Evolutionary conservation across 2,797 vertebrate genomes (phyloP).

Genomic region (Amblyopsis hoosieri): DNA sequence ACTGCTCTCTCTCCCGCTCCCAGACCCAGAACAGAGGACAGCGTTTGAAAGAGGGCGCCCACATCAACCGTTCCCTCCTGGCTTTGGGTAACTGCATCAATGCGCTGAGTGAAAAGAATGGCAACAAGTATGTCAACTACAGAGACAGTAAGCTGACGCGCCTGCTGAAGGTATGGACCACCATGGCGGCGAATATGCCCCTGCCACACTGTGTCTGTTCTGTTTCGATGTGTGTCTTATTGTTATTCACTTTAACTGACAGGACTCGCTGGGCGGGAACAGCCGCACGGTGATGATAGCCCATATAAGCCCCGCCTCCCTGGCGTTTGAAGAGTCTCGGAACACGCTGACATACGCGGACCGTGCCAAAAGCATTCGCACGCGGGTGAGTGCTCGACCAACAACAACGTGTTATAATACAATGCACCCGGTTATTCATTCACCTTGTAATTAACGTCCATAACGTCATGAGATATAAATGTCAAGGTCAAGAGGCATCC

Average conservation of each 20-base stretch:
- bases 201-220: neutral
- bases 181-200: fast-evolving
- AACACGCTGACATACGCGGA: conserved; percentile 90
- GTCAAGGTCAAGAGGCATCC: too few relatives aligned
- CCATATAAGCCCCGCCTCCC: conserved; percentile 91
- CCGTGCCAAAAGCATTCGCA: conserved; percentile 91
- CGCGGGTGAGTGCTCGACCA: conserved; percentile 75
- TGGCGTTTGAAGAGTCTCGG: conserved; percentile 90
- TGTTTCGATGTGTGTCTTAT: neutral
- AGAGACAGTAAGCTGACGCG: conserved; percentile 94
- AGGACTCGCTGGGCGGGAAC: conserved; percentile 92
- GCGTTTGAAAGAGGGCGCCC: conserved; percentile 91
- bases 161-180: conserved; percentile 84
- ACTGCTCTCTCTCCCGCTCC: conserved; percentile 5
- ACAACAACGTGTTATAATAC: too few relatives aligned
- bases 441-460: too few relatives aligned
- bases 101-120: conserved; percentile 84
- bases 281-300: conserved; percentile 94
- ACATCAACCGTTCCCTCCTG: conserved; percentile 93
- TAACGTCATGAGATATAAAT: too few relatives aligned
- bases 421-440: too few relatives aligned
- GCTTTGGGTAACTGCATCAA: conserved; percentile 96
- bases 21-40: conserved; percentile 92
- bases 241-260: conserved; percentile 10
- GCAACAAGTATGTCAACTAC: conserved; percentile 90